Conservation (phyloP, 2,113 vertebrate genomes). For the Bubo bubo region DNA sequence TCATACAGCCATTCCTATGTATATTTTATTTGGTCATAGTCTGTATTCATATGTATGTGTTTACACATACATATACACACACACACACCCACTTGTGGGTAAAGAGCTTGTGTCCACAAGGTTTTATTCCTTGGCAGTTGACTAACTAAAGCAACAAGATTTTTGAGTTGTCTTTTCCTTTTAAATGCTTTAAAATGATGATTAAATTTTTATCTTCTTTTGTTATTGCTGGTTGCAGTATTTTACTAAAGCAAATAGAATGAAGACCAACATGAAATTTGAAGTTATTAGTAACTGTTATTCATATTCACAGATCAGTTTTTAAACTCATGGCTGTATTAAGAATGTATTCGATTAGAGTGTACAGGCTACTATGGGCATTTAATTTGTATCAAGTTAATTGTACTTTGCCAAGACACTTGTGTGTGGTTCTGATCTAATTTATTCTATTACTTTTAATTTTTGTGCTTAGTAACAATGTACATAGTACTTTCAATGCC, state of each 20-base stretch:
- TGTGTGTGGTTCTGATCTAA: not conserved
- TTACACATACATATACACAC: rapidly evolving
- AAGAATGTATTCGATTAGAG: not conserved
- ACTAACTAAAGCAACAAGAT: not conserved
- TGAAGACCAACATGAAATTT: not conserved
- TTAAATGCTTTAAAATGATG: not conserved
- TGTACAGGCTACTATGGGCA: not conserved
- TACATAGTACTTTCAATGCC: rapidly evolving
- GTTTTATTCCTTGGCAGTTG: not conserved
- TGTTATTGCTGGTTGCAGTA: not conserved
- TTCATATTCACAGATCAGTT: not conserved
- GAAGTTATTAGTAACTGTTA: not conserved
- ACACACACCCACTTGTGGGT: not conserved
- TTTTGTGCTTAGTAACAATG: not conserved
- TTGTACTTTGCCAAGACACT: not conserved
- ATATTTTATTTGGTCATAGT: not conserved
- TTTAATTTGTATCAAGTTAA: not conserved
- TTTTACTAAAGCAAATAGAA: not conserved
- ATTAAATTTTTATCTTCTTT: not conserved
- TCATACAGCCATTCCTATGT: not conserved
- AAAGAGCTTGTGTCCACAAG: not conserved
- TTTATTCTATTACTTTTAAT: not conserved
- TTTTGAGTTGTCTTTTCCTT: not conserved
- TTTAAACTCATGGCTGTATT: not conserved
- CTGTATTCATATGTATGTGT: not conserved